Base-by-base conservation (phyloP, 2,113 vertebrate species). In the Oceanites oceanicus region DNA sequence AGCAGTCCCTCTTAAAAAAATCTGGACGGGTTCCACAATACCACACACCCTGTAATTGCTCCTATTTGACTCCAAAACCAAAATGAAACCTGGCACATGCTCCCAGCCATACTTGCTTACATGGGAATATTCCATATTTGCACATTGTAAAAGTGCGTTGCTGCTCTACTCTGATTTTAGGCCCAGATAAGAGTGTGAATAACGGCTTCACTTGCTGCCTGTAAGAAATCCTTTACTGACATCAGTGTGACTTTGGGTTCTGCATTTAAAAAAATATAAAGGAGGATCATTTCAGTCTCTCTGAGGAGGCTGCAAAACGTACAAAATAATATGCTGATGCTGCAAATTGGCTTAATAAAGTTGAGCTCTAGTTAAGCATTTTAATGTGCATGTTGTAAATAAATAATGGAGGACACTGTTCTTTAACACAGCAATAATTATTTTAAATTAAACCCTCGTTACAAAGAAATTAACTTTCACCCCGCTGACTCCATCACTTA, bases 21-120 rank as follows among this genome's bases (percentile, higher is more conserved):
- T 92, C 98, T 99, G 98, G 98, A 98, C 47, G 92, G 95, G 92
- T 97, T 98, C 98, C 98, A 98, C 94, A 97, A 98, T 98, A 97
- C 98, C 98, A 98, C 98, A 98, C 98, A 98, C 97, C 98, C 97
- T 13, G 98, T 93, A 97, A 98, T 97, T 97, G 97, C 97, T 98
- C 97, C 97, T 90, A 95, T 96, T 98, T 96, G 98, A 97, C 98
- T 98, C 98, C 98, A 97, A 98, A 97, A 97, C 97, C 97, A 78
- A 98, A 98, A 98, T 97, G 97, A 98, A 98, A 98, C 97, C 98
- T 98, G 98, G 98, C 98, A 97, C 84, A 22, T 6, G 34, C 34
- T 85, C 94, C 81, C 52, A 84, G 95, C 97, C 93, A 86, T 85
- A 79, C 98, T 85, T 32, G 32, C 74, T 88, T 84, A 71, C 79